Evolutionary conservation across 64 coral and sea anemone species (phyloP), one percentile per base, ranked within the genome.

Genomic region (Astreopora myriophthalma): DNA sequence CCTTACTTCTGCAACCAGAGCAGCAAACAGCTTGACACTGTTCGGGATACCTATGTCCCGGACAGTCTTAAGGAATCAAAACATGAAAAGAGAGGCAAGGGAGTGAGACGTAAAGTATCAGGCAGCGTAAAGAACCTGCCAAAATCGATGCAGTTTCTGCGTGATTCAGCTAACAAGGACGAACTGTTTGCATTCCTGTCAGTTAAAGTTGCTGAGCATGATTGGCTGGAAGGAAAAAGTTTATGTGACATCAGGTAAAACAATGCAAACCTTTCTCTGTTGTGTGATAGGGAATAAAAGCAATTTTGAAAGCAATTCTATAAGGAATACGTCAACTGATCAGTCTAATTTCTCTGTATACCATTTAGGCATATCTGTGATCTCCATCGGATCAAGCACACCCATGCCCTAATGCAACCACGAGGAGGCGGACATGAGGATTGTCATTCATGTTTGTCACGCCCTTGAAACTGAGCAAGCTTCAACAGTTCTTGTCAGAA

Each of bases 61-160:
- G 40, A 44, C 11, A 44, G 39, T 85, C 65, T 92, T 1, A 92
- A 85, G 71, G 77, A 85, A 84, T 3, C 89, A 30, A 92, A 77
- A 42, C 36, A 71, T 22, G 80, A 58, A 76, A 92, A 86, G 23
- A 48, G 90, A 86, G 90, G 90, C 22, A 74, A 34, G 35, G 90
- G 90, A 7, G 33, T 92, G 13, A 68, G 80, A 9, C 42, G 68
- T 13, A 92, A 86, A 48, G 90, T 86, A 5, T 31, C 48, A 26
- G 80, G 79, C 22, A 39, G 69, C 25, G 49, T 42, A 4, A 92
- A 86, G 67, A 34, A 86, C 35, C 67, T 80, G 0, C 22, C 69
- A 6, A 90, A 90, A 23, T 92, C 86, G 92, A 62, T 89, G 49
- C 8, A 88, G 26, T 94, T 94, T 31, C 79, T 94, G 9, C 76